Conservation (phyloP, 2,113 vertebrate species). For the Rutilus rutilus region DNA sequence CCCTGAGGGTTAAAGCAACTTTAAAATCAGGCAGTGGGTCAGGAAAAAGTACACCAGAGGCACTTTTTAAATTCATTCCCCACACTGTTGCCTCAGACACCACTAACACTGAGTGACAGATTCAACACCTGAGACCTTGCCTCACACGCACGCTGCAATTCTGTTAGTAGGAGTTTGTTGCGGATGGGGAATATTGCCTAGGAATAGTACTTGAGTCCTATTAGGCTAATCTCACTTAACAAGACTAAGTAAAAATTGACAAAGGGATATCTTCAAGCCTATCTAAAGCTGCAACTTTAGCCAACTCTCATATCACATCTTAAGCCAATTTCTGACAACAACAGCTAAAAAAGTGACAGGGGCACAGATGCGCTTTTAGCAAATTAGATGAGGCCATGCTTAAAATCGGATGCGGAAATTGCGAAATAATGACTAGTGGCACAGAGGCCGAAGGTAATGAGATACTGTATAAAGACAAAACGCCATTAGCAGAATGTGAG, state of each 20-base stretch:
- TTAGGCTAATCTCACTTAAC: constrained; percentile 31
- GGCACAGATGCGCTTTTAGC: constrained; percentile 10
- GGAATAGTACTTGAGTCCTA: neutral
- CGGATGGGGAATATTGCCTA: neutral
- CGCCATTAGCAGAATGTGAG: neutral
- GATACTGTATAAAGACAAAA: neutral
- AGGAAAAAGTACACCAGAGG: neutral
- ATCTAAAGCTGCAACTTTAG: neutral
- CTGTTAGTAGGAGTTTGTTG: neutral
- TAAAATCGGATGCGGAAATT: constrained; percentile 20
- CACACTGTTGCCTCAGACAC: neutral
- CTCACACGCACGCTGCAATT: constrained; percentile 10
- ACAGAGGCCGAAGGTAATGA: neutral
- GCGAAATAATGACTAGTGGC: constrained; percentile 8
- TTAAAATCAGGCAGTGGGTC: neutral
- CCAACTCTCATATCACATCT: neutral
- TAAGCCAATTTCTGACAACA: constrained; percentile 15
- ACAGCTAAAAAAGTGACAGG: neutral
- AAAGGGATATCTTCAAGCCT: neutral
- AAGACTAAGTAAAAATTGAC: neutral
- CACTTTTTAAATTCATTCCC: neutral
- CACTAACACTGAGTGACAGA: constrained; percentile 10
- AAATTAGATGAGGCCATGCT: constrained; percentile 19
- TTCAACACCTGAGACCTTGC: constrained; percentile 32
- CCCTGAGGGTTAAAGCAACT: neutral